Evolutionary conservation across 2,888 invertebrate species (phyloP).

Genomic region (Athripsodes cinereus): DNA sequence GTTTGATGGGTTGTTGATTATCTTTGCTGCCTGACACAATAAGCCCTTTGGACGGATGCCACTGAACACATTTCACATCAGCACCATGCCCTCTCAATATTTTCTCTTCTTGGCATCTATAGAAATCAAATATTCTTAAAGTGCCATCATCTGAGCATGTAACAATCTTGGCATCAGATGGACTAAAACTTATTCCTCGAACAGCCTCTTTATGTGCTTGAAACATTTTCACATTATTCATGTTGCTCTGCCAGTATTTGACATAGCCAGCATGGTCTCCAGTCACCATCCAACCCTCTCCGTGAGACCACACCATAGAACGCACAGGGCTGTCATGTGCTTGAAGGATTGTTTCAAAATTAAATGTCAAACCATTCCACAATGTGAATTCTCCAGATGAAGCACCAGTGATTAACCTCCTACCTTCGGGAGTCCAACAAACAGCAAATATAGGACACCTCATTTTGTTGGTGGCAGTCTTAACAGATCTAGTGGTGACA

Average conservation of each 20-base stretch:
- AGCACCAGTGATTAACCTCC: slow-evolving; percentile 95
- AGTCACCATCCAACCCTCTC: slow-evolving; percentile 99
- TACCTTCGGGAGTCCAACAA: slow-evolving; percentile 99
- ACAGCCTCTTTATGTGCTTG: slow-evolving; percentile 99
- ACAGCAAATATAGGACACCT: slow-evolving; percentile 98
- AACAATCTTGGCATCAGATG: slow-evolving; percentile 96
- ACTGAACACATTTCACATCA: slow-evolving; percentile 98
- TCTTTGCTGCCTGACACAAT: slow-evolving; percentile 99
- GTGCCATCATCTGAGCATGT: slow-evolving; percentile 99
- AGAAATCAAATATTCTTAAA: slow-evolving; percentile 97
- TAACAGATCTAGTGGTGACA: slow-evolving; percentile 89
- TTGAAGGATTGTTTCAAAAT: slow-evolving; percentile 99
- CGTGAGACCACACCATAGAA: slow-evolving; percentile 99
- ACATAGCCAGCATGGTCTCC: slow-evolving; percentile 98
- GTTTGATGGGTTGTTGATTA: slow-evolving; percentile 97
- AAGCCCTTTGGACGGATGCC: slow-evolving; percentile 97
- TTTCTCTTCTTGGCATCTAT: slow-evolving; percentile 92
- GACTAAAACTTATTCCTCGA: slow-evolving; percentile 99
- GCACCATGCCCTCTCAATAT: slow-evolving; percentile 94
- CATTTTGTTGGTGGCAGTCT: slow-evolving; percentile 99
- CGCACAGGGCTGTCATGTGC: slow-evolving; percentile 99
- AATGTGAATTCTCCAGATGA: slow-evolving; percentile 99
- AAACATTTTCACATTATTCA: slow-evolving; percentile 99
- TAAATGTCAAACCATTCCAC: slow-evolving; percentile 99
- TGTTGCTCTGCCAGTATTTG: slow-evolving; percentile 99